phyloP scores from a whole-genome alignment of 2,113 vertebrate species.

The Hymenochirus boettgeri region DNA sequence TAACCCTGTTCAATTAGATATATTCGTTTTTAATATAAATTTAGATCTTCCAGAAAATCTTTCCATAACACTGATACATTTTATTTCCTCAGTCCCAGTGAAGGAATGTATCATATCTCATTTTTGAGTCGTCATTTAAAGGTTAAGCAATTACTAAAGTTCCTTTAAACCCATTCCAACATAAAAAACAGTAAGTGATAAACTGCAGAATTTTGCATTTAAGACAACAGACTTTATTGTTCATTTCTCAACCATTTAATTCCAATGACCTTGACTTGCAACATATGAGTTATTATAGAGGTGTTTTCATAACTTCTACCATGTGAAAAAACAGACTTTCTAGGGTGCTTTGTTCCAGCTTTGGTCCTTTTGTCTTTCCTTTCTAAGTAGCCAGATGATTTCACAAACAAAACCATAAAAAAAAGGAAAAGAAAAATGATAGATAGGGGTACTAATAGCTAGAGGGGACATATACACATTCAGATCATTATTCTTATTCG shows the following conservation, averaged over 20 bases:
- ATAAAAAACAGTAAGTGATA: neutral
- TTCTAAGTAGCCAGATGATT: constrained; percentile 62
- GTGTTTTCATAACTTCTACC: constrained; percentile 59
- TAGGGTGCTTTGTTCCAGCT: constrained; percentile 42
- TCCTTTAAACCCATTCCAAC: neutral
- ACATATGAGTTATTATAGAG: too few relatives aligned
- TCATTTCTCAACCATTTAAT: neutral
- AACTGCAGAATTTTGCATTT: neutral
- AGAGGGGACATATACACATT: constrained; percentile 79
- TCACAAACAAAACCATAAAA: constrained; percentile 57
- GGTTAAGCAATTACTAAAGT: neutral
- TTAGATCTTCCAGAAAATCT: too few relatives aligned
- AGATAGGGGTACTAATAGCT: constrained; percentile 78
- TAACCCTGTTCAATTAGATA: too few relatives aligned
- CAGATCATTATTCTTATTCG: constrained; percentile 85
- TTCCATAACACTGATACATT: too few relatives aligned
- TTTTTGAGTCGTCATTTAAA: neutral
- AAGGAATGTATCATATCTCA: neutral
- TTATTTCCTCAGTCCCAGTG: too few relatives aligned
- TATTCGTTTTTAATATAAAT: too few relatives aligned
- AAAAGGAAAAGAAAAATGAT: constrained; percentile 73
- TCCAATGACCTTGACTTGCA: neutral
- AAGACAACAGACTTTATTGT: neutral
- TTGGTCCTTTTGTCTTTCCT: constrained; percentile 53
- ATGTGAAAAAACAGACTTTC: constrained; percentile 71